A percentile compares a stretch with the other conserved stretches of the same genome.
Evolutionary conservation across 2,888 invertebrate genomes (phyloP).

Genomic region (Caenorhabditis sp.): DNA sequence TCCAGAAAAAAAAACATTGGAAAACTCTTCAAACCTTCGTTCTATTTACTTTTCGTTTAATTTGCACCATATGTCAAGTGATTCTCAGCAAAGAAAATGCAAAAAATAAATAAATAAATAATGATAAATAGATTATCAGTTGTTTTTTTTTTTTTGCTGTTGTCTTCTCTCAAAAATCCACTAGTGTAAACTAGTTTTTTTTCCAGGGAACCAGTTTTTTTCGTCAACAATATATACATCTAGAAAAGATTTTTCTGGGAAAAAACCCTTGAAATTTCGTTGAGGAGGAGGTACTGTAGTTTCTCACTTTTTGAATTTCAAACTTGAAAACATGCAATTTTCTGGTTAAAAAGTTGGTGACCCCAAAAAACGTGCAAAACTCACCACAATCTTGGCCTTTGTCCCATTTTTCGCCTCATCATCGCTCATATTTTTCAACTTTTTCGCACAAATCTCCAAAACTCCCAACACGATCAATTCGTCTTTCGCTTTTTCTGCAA

Average conservation of each 20-base stretch:
- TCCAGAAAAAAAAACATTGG: neutral
- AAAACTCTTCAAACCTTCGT: neutral
- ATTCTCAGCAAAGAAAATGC: neutral
- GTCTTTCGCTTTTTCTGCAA: constrained; percentile 63
- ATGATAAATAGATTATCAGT: constrained; percentile 1
- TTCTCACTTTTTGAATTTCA: too few relatives aligned
- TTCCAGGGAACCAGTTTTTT: too few relatives aligned
- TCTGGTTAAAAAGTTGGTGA: too few relatives aligned
- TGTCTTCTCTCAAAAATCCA: too few relatives aligned
- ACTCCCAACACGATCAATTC: constrained; percentile 49
- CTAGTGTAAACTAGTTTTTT: too few relatives aligned
- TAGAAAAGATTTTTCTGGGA: too few relatives aligned
- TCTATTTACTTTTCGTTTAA: neutral
- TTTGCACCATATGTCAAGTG: neutral
- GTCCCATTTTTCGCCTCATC: constrained; percentile 32
- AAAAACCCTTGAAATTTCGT: too few relatives aligned
- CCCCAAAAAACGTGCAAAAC: constrained; percentile 9
- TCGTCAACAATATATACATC: too few relatives aligned
- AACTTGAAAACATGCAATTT: too few relatives aligned
- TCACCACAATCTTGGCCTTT: constrained; percentile 27
- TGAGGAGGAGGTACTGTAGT: too few relatives aligned
- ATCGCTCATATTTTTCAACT: constrained; percentile 33
- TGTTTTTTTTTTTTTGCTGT: too few relatives aligned
- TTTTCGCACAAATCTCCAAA: constrained; percentile 56
- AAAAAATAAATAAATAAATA: neutral